A percentile compares a stretch with the other conserved stretches of the same genome.
These are phyloP conservation scores for Hyposmocoma kahamanoa DNA, from an alignment of 1,140 invertebrate genomes.

Conservation along the genomic window DNA sequence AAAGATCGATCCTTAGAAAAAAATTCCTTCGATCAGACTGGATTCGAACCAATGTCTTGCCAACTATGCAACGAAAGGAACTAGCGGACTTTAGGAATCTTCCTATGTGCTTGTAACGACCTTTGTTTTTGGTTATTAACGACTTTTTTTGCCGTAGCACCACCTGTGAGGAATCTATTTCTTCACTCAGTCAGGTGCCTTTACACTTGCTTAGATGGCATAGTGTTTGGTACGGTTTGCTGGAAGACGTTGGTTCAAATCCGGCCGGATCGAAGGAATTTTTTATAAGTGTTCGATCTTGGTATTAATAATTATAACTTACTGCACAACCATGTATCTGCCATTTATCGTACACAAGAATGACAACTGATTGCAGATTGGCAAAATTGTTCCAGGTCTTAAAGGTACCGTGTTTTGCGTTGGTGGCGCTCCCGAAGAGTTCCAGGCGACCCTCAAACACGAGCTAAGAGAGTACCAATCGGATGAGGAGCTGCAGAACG, in stretches of 20 bases:
- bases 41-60: too few relatives aligned
- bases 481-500: neutral
- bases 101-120: too few relatives aligned
- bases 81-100: too few relatives aligned
- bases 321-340: neutral
- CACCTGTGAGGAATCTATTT: too few relatives aligned
- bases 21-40: too few relatives aligned
- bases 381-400: neutral
- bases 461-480: neutral
- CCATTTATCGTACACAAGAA: neutral
- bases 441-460: neutral
- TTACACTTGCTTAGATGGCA: too few relatives aligned
- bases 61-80: too few relatives aligned
- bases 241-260: neutral
- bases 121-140: too few relatives aligned
- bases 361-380: neutral
- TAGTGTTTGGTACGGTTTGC: neutral
- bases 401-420: constrained; percentile 4
- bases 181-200: too few relatives aligned
- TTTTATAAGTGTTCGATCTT: neutral
- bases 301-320: neutral
- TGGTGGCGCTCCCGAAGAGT: constrained; percentile 1
- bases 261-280: neutral
- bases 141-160: too few relatives aligned
- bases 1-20: too few relatives aligned